These are phyloP conservation scores for Anthonomus grandis DNA, from an alignment of 1,140 invertebrate genomes.

Conservation along the genomic window DNA sequence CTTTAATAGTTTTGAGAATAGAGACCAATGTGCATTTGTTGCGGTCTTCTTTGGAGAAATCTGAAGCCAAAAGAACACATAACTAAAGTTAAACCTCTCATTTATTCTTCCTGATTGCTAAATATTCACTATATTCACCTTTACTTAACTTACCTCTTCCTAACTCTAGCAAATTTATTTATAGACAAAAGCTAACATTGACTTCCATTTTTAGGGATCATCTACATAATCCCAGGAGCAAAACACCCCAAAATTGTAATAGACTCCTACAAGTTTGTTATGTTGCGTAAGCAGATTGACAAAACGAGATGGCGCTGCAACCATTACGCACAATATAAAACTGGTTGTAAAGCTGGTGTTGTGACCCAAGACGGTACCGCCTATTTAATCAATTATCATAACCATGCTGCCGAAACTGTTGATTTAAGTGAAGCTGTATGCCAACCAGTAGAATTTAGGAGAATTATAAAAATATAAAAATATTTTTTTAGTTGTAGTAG, in stretches of 20 bases:
- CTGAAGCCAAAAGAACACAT: no score
- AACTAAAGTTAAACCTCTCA: no score
- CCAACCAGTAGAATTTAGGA: constrained; percentile 4
- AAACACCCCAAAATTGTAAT: constrained; percentile 31
- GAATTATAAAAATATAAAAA: no score
- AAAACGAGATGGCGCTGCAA: constrained; percentile 32
- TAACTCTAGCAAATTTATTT: no score
- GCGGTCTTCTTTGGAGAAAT: no score
- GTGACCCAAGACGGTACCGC: constrained; percentile 13
- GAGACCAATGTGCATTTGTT: no score
- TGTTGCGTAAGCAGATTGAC: constrained; percentile 17
- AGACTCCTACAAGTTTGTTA: constrained; percentile 24
- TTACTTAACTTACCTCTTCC: no score
- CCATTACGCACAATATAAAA: constrained; percentile 14
- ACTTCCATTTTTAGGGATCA: constrained; percentile 28
- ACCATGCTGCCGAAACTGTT: constrained; percentile 12
- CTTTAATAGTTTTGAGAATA: no score
- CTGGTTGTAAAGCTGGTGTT: constrained; percentile 23
- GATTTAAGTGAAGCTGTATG: constrained; percentile 1
- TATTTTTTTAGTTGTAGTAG: no score
- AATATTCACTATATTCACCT: no score
- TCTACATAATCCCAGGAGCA: constrained; percentile 17
- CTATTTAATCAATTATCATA: constrained; percentile 19
- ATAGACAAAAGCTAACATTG: no score
- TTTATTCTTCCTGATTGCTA: no score